Percentiles rank a stretch among this genome's conserved stretches.
Evolutionary conservation across 2,113 vertebrate genomes (phyloP).

Genomic region (Lophius piscatorius): DNA sequence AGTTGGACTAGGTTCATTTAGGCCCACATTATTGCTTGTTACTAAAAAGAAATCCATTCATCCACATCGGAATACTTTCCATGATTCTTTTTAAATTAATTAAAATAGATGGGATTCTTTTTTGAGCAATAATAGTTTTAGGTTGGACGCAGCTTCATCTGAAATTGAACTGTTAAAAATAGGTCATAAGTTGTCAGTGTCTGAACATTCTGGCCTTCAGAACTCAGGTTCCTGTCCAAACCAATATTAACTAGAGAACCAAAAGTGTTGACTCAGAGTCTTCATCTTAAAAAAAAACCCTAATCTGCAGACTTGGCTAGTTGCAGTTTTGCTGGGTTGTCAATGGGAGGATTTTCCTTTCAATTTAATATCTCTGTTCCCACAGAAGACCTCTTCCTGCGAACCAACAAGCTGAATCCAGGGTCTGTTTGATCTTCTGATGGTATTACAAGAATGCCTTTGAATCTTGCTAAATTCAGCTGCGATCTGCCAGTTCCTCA

Average conservation of each 20-base stretch:
- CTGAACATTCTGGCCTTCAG: no score
- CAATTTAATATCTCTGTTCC: conserved; percentile 33
- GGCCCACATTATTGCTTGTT: no score
- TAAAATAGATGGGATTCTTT: no score
- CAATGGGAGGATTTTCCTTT: conserved; percentile 51
- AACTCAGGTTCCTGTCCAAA: no score
- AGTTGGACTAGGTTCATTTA: no score
- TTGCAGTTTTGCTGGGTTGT: conserved; percentile 36
- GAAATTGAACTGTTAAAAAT: no score
- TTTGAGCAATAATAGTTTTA: no score
- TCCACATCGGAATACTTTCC: no score
- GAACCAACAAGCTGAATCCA: background rate
- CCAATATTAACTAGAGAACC: conserved; percentile 8
- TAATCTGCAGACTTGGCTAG: conserved; percentile 33
- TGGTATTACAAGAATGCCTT: conserved; percentile 9
- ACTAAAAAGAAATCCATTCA: no score
- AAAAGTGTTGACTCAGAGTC: conserved; percentile 37
- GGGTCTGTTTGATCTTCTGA: conserved; percentile 16
- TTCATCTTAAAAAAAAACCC: background rate
- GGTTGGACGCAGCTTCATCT: no score
- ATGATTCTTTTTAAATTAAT: no score
- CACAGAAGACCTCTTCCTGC: conserved; percentile 22
- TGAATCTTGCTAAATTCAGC: conserved; percentile 7
- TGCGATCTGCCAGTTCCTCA: background rate
- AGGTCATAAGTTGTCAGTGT: no score